phyloP scores from a whole-genome alignment of 2,113 vertebrate species.

The Himantopus leucocephalus region DNA sequence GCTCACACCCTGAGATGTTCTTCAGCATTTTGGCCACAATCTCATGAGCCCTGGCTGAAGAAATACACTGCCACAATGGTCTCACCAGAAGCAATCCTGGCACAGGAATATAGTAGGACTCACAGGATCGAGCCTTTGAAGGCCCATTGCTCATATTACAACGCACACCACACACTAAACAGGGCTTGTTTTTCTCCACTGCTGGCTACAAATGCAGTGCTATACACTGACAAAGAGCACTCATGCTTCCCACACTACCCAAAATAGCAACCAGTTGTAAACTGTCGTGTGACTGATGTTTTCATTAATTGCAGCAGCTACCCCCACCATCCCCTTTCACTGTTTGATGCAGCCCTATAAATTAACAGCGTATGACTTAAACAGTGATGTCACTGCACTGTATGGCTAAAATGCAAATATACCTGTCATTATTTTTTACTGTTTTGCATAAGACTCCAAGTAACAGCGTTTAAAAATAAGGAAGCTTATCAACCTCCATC shows the following conservation, averaged over 20 bases:
- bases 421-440: background rate
- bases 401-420: background rate
- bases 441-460: background rate
- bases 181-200: background rate
- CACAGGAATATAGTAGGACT: rapidly evolving
- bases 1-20: background rate
- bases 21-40: background rate
- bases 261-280: background rate
- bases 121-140: background rate
- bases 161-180: rapidly evolving
- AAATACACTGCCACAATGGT: background rate
- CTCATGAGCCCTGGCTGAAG: background rate
- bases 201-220: background rate
- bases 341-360: background rate
- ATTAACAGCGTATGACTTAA: background rate
- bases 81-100: background rate
- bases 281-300: background rate
- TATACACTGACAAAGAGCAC: background rate
- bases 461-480: background rate
- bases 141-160: background rate
- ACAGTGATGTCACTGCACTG: background rate
- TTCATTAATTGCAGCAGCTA: background rate
- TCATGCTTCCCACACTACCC: background rate
- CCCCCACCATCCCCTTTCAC: background rate
- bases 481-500: background rate